phyloP scores from a whole-genome alignment of 2,888 invertebrate genomes.

The Dicranocentrus wangi region DNA sequence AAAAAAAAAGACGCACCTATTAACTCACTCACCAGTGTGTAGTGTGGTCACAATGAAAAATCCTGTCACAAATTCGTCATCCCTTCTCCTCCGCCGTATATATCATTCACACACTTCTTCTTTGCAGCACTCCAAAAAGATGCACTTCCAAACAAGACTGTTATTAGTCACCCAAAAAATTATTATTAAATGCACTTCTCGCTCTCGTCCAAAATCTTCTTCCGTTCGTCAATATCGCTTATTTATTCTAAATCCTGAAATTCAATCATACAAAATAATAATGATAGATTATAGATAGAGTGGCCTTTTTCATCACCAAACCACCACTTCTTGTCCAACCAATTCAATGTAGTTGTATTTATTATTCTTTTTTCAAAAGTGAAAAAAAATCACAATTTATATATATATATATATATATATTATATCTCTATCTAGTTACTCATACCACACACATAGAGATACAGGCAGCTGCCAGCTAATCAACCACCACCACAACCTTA shows the following conservation, averaged over 20 bases:
- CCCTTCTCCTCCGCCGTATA: not conserved
- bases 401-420: too few species aligned
- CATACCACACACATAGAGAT: slow-evolving; percentile 11
- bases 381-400: too few species aligned
- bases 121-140: not conserved
- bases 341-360: too few species aligned
- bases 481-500: slow-evolving; percentile 10
- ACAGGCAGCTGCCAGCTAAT: slow-evolving; percentile 7
- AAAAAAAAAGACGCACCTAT: too few species aligned
- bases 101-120: too few species aligned
- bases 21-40: slow-evolving; percentile 7
- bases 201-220: not conserved
- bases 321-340: too few species aligned
- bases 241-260: too few species aligned
- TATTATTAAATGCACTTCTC: not conserved
- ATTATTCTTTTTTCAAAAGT: not conserved
- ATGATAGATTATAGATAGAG: too few species aligned
- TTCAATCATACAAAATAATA: too few species aligned
- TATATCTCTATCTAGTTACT: not conserved
- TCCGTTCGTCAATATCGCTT: too few species aligned
- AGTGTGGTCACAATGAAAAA: not conserved
- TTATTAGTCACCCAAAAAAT: not conserved
- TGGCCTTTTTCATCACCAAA: too few species aligned
- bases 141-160: not conserved
- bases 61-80: slow-evolving; percentile 14